Evolutionary conservation across 2,888 invertebrate species (phyloP).

Genomic region (Meandrusa payeni): DNA sequence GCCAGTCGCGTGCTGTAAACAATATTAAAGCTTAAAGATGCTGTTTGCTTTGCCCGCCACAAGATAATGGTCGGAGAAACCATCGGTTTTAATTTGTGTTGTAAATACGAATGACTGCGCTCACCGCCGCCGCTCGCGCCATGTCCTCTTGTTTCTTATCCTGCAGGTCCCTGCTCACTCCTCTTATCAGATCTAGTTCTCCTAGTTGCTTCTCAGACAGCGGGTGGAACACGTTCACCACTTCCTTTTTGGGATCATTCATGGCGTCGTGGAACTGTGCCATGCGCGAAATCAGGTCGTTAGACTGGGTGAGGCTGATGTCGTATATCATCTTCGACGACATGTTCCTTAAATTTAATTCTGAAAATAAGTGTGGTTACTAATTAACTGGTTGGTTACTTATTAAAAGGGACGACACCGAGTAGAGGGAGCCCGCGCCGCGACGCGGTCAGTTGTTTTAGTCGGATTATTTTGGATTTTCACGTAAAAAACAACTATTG

Average conservation of each 20-base stretch:
- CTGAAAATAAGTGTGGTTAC: neutral
- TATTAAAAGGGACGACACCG: no score
- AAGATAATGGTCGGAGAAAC: no score
- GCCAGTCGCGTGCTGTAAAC: no score
- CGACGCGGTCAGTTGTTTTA: no score
- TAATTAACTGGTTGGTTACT: no score
- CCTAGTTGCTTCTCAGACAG: slow-evolving; percentile 35
- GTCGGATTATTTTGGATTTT: no score
- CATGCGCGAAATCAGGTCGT: slow-evolving; percentile 32
- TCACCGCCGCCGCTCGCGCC: slow-evolving; percentile 45
- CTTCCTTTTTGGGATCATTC: slow-evolving; percentile 29
- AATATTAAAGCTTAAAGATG: no score
- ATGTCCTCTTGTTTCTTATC: slow-evolving; percentile 57
- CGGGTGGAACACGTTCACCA: slow-evolving; percentile 44
- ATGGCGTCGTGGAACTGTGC: slow-evolving; percentile 31
- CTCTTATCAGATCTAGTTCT: slow-evolving; percentile 51
- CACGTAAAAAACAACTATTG: no score
- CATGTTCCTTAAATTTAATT: neutral
- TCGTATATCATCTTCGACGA: slow-evolving; percentile 1
- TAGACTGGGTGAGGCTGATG: slow-evolving; percentile 30
- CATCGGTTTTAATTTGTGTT: no score
- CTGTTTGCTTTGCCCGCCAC: no score
- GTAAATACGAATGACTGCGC: no score
- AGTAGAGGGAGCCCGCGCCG: no score
- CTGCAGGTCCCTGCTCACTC: slow-evolving; percentile 50